phyloP scores from a whole-genome alignment of 2,797 vertebrate genomes.

The Ceyx erithaca region DNA sequence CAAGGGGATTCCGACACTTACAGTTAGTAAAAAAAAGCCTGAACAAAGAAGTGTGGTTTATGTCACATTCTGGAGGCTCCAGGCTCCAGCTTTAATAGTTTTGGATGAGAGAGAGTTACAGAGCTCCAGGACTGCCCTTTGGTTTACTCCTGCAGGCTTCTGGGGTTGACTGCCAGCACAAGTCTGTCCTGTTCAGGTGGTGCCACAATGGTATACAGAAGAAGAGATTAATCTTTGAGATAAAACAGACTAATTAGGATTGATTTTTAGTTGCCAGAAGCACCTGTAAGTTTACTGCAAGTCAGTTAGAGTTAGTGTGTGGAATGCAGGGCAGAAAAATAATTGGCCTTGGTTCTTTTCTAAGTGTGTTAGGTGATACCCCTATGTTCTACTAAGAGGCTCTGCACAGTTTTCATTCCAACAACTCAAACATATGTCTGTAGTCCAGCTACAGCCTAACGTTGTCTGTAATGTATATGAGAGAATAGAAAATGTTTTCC shows the following conservation, averaged over 20 bases:
- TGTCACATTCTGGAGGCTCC: neutral
- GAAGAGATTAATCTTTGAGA: neutral
- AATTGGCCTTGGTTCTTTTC: neutral
- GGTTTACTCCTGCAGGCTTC: neutral
- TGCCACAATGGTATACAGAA: neutral
- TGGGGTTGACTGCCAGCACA: neutral
- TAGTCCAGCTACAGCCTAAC: neutral
- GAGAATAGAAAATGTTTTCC: neutral
- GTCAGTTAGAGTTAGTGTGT: neutral
- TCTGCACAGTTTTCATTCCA: neutral
- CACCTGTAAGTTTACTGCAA: neutral
- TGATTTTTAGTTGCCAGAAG: slow-evolving; percentile 8
- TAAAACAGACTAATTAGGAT: neutral
- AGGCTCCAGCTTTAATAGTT: neutral
- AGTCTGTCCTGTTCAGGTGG: neutral
- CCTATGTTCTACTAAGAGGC: neutral
- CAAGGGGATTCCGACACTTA: neutral
- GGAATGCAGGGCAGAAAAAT: neutral
- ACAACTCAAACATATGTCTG: neutral
- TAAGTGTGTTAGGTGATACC: neutral
- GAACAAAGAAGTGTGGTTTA: slow-evolving; percentile 16
- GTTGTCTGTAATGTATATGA: neutral
- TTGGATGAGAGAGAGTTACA: neutral
- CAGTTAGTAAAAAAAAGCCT: neutral
- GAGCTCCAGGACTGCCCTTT: neutral